Evolutionary conservation across 2,113 vertebrate genomes (phyloP).

Genomic region (Kryptolebias marmoratus): DNA sequence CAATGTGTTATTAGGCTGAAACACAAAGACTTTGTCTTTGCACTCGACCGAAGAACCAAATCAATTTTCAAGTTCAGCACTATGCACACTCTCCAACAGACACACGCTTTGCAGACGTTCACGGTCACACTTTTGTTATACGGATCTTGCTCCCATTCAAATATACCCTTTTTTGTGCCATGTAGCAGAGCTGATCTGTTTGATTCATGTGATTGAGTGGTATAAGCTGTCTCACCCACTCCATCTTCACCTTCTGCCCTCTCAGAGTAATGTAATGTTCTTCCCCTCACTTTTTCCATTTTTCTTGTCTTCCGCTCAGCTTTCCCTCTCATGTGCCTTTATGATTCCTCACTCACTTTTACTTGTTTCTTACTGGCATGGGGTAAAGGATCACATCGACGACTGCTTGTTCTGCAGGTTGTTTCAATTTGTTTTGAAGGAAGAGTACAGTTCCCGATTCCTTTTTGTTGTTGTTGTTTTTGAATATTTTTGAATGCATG

Average conservation of each 20-base stretch:
- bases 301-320: background rate
- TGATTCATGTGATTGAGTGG: conserved; percentile 44
- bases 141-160: conserved; percentile 3
- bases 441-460: conserved; percentile 6
- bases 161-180: conserved; percentile 4
- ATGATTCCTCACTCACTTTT: conserved; percentile 24
- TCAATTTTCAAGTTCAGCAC: conserved; percentile 28
- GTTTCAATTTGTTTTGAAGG: conserved; percentile 23
- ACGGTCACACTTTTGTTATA: background rate
- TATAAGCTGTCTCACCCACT: conserved; percentile 31
- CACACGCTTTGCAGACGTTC: conserved; percentile 5
- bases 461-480: conserved; percentile 4
- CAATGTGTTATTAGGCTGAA: conserved; percentile 23
- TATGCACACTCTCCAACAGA: background rate
- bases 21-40: conserved; percentile 27
- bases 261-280: conserved; percentile 25
- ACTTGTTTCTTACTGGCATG: conserved; percentile 25
- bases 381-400: conserved; percentile 48
- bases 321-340: conserved; percentile 10
- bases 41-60: conserved; percentile 15
- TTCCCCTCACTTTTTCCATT: conserved; percentile 6
- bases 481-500: conserved; percentile 57
- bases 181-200: conserved; percentile 52
- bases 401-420: conserved; percentile 36
- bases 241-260: conserved; percentile 35